Base-by-base conservation (phyloP, 2,888 invertebrate species). In the Pecten maximus region DNA sequence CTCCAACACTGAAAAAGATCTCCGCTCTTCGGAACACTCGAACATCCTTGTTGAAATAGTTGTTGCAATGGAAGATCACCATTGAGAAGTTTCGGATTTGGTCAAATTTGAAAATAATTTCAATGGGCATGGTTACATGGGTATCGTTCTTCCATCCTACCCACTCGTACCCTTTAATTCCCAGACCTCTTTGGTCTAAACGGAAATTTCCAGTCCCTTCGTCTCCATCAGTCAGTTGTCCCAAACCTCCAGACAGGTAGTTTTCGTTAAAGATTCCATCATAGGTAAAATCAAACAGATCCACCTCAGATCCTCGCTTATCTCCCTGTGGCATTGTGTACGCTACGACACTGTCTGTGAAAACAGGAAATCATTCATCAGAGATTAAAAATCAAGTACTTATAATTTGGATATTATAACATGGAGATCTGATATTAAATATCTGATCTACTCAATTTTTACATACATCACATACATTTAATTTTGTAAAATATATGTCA, bases 301-400 rank as follows among this genome's bases (percentile, higher is more conserved):
- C 98, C 97, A 98, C 98, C 88, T 98, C 98, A 94, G 98, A 98
- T 93, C 98, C 98, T 44, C 98, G 97, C 95, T 98, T 98, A 97
- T 98, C 98, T 28, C 99, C 99, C 96, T 98, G 98, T 28, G 98
- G 98, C 98, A 98, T 98, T 88, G 98, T 98, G 97, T 99, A 99
- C 92, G 98, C 98, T 44, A 98, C 97, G 90, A 99, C 97, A 40
- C 98, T 98, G 96, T 98, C 99, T 98, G 97, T 40, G 96, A 96
- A 88, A 89, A 40, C 48, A 19, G 60, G 19, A 54, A 74, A 60
- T 60, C 60, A 74, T 60, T 89, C 60, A 40, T 89, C 40, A 89
- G n/a, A 89, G 19, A 88, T 12, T 44, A 23, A 28, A 88, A 88
- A 3, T 50, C 28, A 50, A 88, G 35, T 44, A 44, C 44, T 44